phyloP scores from a whole-genome alignment of 2,888 invertebrate genomes.

The Anarsia innoxiella region DNA sequence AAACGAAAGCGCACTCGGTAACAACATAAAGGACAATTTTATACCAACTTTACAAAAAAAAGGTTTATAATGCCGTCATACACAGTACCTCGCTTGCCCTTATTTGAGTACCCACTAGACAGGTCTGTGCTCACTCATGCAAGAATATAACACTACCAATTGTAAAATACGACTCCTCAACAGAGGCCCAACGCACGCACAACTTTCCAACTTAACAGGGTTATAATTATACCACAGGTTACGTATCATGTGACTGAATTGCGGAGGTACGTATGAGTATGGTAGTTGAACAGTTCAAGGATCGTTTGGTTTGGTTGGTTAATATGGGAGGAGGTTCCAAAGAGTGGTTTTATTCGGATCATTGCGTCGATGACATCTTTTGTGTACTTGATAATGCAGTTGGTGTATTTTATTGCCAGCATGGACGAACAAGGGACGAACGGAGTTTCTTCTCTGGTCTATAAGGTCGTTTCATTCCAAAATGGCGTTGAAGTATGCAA shows the following conservation, averaged over 20 bases:
- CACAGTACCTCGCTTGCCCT: conserved; percentile 44
- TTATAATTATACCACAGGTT: conserved; percentile 20
- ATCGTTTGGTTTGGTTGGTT: conserved; percentile 24
- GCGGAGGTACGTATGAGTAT: conserved; percentile 2
- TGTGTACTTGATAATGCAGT: conserved; percentile 35
- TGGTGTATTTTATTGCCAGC: no score
- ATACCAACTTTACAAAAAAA: conserved; percentile 44
- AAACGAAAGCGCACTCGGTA: conserved; percentile 40
- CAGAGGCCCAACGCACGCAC: conserved; percentile 13
- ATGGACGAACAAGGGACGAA: no score
- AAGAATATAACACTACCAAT: no score
- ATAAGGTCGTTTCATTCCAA: no score
- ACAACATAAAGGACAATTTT: conserved; percentile 44
- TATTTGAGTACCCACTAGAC: conserved; percentile 44
- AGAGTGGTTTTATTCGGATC: conserved; percentile 41
- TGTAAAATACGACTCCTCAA: conserved; percentile 13
- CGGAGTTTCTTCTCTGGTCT: no score
- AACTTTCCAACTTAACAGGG: conserved; percentile 21
- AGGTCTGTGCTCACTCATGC: conserved; percentile 36
- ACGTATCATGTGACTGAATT: conserved; percentile 14
- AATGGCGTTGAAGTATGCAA: no score
- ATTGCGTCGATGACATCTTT: conserved; percentile 30
- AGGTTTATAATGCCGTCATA: conserved; percentile 52
- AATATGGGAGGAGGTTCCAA: conserved; percentile 33
- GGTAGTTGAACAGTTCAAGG: conserved; percentile 3